Conservation (phyloP, 2,888 invertebrate species). For the Cristatella mucedo region DNA sequence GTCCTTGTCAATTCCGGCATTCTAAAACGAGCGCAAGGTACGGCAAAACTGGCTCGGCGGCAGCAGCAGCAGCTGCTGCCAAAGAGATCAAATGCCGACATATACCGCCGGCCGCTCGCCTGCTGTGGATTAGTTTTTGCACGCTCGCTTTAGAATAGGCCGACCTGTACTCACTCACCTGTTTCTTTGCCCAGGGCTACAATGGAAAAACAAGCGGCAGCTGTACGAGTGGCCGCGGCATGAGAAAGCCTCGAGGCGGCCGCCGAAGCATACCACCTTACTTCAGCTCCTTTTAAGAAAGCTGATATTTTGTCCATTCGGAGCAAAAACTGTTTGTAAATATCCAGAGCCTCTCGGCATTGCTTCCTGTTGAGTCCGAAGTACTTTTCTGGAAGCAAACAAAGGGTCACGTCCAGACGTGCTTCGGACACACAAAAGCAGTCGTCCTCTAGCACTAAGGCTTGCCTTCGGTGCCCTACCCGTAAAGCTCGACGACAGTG, state of each 20-base stretch:
- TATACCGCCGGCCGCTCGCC: too few relatives aligned
- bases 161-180: background rate
- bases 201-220: slow-evolving; percentile 9
- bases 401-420: too few relatives aligned
- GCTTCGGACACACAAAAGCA: too few relatives aligned
- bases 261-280: slow-evolving; percentile 18
- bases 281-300: slow-evolving; percentile 64
- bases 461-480: too few relatives aligned
- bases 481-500: too few relatives aligned
- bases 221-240: too few relatives aligned
- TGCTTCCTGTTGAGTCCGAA: slow-evolving; percentile 99
- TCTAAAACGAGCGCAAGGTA: slow-evolving; percentile 42
- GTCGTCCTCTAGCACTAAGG: too few relatives aligned
- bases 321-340: slow-evolving; percentile 94
- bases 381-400: slow-evolving; percentile 62
- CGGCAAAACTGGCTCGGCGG: slow-evolving; percentile 11
- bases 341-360: slow-evolving; percentile 86
- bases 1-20: slow-evolving; percentile 92
- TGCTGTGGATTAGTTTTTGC: too few relatives aligned
- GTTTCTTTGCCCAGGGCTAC: slow-evolving; percentile 10
- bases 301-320: slow-evolving; percentile 96
- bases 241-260: slow-evolving; percentile 4
- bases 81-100: too few relatives aligned
- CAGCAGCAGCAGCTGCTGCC: slow-evolving; percentile 1
- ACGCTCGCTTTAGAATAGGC: too few relatives aligned